phyloP scores from a whole-genome alignment of 2,113 vertebrate genomes.

The Tretioscincus oriximinensis region DNA sequence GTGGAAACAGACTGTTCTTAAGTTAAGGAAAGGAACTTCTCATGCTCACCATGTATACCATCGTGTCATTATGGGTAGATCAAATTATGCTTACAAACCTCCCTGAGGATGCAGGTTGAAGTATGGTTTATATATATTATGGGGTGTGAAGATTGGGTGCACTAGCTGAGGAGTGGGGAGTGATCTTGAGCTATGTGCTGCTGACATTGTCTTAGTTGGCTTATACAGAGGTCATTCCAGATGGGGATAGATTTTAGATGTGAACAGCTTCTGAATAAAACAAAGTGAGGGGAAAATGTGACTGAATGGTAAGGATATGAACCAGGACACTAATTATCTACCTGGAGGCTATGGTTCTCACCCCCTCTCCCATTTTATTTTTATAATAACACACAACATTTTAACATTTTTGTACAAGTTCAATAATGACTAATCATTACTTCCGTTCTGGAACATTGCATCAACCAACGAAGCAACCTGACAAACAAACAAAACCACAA shows the following conservation, averaged over 20 bases:
- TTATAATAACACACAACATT: too few species aligned
- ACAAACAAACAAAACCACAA: too few species aligned
- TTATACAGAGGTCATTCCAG: not conserved
- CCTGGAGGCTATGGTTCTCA: too few species aligned
- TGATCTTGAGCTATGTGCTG: not conserved
- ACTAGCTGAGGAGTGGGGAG: not conserved
- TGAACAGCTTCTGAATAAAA: not conserved
- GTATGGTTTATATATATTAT: not conserved
- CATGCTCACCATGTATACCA: not conserved
- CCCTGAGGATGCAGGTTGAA: not conserved
- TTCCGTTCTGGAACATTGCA: too few species aligned
- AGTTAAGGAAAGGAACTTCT: not conserved
- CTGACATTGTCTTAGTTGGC: not conserved
- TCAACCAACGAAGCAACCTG: too few species aligned
- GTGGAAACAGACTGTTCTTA: not conserved
- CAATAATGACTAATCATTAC: too few species aligned
- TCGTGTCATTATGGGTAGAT: not conserved
- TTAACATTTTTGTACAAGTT: too few species aligned
- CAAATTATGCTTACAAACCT: conserved; percentile 9
- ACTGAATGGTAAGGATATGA: too few species aligned
- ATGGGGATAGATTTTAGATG: not conserved
- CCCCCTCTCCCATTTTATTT: too few species aligned
- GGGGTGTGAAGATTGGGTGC: not conserved
- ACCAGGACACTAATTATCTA: too few species aligned
- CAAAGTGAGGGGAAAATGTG: not conserved